phyloP scores from a whole-genome alignment of 2,113 vertebrate genomes.

The Phyllopteryx taeniolatus region DNA sequence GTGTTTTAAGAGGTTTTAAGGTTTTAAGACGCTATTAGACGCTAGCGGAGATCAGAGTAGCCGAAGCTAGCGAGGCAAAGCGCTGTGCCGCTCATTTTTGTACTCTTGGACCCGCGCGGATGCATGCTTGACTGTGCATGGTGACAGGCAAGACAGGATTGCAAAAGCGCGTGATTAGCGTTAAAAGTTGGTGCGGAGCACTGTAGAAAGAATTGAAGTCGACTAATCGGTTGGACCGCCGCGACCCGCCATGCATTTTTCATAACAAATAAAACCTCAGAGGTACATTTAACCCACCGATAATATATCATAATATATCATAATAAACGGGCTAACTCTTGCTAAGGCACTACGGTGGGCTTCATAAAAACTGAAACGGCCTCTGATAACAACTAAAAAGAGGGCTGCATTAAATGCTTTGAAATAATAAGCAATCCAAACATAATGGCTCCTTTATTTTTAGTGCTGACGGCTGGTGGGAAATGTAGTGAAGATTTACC shows the following conservation, averaged over 20 bases:
- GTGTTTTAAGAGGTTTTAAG: too few species aligned
- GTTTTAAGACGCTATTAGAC: too few species aligned
- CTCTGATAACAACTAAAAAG: background rate
- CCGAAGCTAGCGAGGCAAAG: background rate
- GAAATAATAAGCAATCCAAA: conserved; percentile 35
- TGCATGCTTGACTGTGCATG: too few species aligned
- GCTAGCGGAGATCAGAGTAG: background rate
- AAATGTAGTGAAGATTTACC: conserved; percentile 38
- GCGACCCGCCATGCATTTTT: background rate
- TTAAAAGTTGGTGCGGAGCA: background rate
- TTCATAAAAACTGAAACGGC: background rate
- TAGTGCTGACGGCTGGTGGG: conserved; percentile 16
- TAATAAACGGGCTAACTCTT: background rate
- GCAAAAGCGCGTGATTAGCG: background rate
- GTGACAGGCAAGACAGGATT: background rate
- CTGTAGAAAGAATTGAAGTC: too few species aligned
- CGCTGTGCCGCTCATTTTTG: background rate
- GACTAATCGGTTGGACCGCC: background rate
- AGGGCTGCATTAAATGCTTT: background rate
- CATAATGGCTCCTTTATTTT: background rate
- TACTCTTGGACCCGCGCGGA: too few species aligned
- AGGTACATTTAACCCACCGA: background rate
- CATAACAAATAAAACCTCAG: background rate
- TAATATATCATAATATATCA: background rate
- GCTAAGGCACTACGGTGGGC: background rate